Evolutionary conservation across 2,797 vertebrate species (phyloP).

Genomic region (Poliocrania exsul): DNA sequence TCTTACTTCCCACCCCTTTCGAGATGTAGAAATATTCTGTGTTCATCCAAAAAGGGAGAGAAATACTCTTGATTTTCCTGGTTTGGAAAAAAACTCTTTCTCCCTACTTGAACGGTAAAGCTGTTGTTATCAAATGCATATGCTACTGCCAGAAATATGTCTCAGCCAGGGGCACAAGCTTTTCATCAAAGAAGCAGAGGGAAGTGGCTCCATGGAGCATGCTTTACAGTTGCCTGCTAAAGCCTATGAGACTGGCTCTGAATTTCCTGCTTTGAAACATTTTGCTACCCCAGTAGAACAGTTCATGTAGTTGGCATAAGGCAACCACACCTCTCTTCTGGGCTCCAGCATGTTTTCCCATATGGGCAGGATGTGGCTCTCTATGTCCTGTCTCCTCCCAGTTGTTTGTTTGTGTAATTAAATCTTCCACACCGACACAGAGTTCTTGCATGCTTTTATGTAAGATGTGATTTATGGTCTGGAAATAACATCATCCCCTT

Average conservation of each 20-base stretch:
- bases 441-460: not conserved
- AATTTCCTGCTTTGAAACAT: conserved; percentile 48
- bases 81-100: not conserved
- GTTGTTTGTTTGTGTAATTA: conserved; percentile 45
- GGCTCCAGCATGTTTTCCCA: conserved; percentile 27
- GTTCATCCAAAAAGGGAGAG: not conserved
- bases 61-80: not conserved
- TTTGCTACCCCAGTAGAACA: not conserved
- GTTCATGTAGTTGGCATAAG: conserved; percentile 34
- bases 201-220: not conserved
- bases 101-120: not conserved
- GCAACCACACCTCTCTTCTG: conserved; percentile 51
- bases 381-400: conserved; percentile 2
- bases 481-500: not conserved
- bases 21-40: not conserved
- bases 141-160: conserved; percentile 24
- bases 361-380: conserved; percentile 58
- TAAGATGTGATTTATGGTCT: not conserved
- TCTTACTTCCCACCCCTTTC: not conserved
- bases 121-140: not conserved
- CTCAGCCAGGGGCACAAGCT: conserved; percentile 9
- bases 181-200: conserved; percentile 29
- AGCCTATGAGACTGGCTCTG: conserved; percentile 7
- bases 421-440: not conserved
- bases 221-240: conserved; percentile 1